Evolutionary conservation across 2,888 invertebrate genomes (phyloP).

Genomic region (Heteromyza rotundicornis): DNA sequence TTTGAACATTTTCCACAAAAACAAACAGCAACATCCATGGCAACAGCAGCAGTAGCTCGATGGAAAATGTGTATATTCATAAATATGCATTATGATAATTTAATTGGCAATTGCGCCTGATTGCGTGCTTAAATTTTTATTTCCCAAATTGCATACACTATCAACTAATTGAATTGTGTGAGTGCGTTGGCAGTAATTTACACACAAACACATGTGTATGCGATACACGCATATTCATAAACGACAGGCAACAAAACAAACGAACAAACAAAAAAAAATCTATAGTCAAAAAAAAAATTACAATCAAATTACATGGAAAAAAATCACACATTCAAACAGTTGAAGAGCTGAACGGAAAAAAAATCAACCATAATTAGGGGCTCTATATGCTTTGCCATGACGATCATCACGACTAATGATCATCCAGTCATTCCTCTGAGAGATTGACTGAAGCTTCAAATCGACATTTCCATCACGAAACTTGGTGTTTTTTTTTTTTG

Average conservation of each 20-base stretch:
- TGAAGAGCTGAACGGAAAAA: not conserved
- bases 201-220: not conserved
- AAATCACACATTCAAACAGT: not conserved
- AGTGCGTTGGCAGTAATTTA: not conserved
- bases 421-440: too few species aligned
- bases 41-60: not conserved
- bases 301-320: not conserved
- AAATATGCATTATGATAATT: slow-evolving; percentile 3
- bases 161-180: not conserved
- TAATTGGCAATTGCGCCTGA: slow-evolving; percentile 16
- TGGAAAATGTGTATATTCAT: not conserved
- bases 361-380: too few species aligned
- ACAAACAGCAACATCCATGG: not conserved
- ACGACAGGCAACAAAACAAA: not conserved
- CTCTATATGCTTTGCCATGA: too few species aligned
- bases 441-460: not conserved
- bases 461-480: not conserved
- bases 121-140: slow-evolving; percentile 14
- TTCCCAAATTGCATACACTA: slow-evolving; percentile 1
- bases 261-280: too few species aligned
- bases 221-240: not conserved
- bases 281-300: not conserved
- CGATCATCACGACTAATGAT: too few species aligned
- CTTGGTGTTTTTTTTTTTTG: not conserved
- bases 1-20: not conserved